Evolutionary conservation across 2,113 vertebrate genomes (phyloP), one percentile per base, ranked within the genome.

Genomic region (Benitochromis conjunctus): DNA sequence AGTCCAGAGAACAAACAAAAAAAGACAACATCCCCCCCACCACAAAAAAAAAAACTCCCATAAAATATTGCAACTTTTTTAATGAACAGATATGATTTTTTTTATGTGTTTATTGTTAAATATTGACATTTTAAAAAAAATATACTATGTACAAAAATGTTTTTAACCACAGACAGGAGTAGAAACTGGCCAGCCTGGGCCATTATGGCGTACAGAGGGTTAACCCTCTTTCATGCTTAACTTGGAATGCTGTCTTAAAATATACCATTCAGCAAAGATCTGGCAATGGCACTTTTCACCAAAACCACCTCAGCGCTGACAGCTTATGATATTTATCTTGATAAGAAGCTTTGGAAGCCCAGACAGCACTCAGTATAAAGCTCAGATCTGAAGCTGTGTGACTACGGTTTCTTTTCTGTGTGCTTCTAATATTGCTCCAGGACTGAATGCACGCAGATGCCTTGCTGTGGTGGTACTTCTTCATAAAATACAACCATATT

Each of bases 321-420:
- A 84, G 79, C 38, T 82, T 66, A 79, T 71, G 46, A 66, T 66
- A 82, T 92, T 92, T 85, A 77, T 80, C 71, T 80, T 84, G 86
- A 66, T 79, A 77, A 29, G 60, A 71, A 24, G 9, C 43, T 57
- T 19, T 53, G 55, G 19, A 76, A 76, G 54, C 41, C 71, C 51
- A 80, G 58, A 31, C 41, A 55, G 19, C 5, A n/a, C 16, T 53
- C 16, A n/a, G 26, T 53, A 34, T 76, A 84, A 80, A 89, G 69
- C 74, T 46, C 86, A 85, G 62, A 60, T 64, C 34, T 64, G n/a
- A 62, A 81, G 60, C 6, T 58, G 26, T 53, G 71, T 6, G 9
- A 51, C 46, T 53, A n/a, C 8, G 26, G 46, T 5, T 31, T n/a
- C 9, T 76, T 51, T 76, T 53, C 54, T 56, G n/a, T 24, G 13